phyloP scores from a whole-genome alignment of 1,140 invertebrate species.

The Phymorhynchus buccinoides region DNA sequence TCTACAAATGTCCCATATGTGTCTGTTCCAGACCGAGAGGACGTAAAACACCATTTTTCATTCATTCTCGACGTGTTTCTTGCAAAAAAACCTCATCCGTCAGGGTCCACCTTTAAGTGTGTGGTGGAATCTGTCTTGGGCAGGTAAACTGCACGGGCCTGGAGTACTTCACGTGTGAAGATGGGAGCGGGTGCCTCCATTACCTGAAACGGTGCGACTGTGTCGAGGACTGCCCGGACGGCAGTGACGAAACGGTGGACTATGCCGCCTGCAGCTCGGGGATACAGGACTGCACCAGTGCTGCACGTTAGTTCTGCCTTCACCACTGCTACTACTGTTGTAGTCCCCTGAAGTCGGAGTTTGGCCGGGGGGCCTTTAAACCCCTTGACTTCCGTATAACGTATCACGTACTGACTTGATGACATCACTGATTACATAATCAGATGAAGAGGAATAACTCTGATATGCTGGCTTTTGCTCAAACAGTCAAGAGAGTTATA shows the following conservation, averaged over 20 bases:
- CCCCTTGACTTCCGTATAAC: background rate
- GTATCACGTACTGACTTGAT: too few species aligned
- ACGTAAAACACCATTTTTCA: too few species aligned
- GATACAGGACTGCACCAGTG: background rate
- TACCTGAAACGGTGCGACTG: slow-evolving; percentile 13
- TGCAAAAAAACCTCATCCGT: too few species aligned
- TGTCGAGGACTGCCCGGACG: background rate
- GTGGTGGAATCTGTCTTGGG: too few species aligned
- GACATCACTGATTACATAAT: background rate
- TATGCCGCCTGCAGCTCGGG: background rate
- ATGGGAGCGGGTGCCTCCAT: background rate
- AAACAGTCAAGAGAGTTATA: too few species aligned
- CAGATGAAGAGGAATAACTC: background rate
- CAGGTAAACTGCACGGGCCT: background rate
- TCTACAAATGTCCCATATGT: too few species aligned
- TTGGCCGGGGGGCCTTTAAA: background rate
- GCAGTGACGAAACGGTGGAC: background rate
- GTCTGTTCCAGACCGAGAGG: too few species aligned
- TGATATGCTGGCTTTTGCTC: too few species aligned
- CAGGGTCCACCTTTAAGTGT: too few species aligned
- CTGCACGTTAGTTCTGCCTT: background rate
- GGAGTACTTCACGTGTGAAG: background rate
- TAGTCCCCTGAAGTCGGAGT: background rate
- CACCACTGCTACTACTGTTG: background rate
- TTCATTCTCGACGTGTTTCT: too few species aligned